A percentile compares a stretch with the other conserved stretches of the same genome.
Evolutionary conservation across 2,113 vertebrate genomes (phyloP).

Genomic region (Kobus ellipsiprymnus): DNA sequence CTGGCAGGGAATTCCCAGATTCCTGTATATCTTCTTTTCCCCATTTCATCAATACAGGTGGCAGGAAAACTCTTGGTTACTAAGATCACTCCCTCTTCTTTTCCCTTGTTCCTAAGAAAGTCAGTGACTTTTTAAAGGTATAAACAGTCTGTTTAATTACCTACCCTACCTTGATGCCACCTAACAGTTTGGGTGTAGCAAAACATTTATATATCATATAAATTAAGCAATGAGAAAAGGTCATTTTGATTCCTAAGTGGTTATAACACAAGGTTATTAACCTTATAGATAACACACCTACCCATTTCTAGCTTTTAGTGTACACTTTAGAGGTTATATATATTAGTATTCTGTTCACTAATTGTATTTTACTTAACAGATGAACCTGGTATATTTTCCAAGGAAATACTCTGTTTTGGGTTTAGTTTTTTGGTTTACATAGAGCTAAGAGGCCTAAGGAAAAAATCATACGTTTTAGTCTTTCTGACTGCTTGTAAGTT

Average conservation of each 20-base stretch:
- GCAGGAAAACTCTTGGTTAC: not conserved
- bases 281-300: not conserved
- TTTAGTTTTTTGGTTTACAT: conserved; percentile 1
- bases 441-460: not conserved
- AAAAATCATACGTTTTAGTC: not conserved
- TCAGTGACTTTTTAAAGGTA: not conserved
- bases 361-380: not conserved
- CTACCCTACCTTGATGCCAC: not conserved
- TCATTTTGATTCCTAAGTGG: not conserved
- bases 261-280: conserved; percentile 1
- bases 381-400: not conserved
- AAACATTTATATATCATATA: not conserved
- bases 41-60: not conserved
- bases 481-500: conserved; percentile 23
- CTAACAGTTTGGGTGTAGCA: not conserved
- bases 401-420: not conserved
- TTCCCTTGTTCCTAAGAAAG: not conserved
- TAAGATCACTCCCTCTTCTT: not conserved
- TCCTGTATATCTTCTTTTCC: not conserved
- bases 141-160: not conserved
- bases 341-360: not conserved
- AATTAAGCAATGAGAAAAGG: not conserved
- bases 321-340: not conserved
- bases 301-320: not conserved
- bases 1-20: not conserved